phyloP scores from a whole-genome alignment of 2,113 vertebrate species.

The Cacatua alba region DNA sequence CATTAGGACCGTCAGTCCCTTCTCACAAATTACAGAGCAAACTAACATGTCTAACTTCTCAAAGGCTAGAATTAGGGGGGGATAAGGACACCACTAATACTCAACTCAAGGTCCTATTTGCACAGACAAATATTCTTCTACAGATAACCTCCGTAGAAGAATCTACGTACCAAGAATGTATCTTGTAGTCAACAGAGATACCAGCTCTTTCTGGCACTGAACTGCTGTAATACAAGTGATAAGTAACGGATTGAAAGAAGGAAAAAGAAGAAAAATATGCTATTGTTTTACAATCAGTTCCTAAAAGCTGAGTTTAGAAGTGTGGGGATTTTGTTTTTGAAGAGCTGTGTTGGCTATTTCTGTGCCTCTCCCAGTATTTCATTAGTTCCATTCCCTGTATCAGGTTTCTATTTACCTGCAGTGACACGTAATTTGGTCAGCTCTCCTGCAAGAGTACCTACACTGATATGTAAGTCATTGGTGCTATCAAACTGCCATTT shows the following conservation, averaged over 20 bases:
- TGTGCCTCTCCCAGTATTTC: neutral
- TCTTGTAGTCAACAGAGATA: neutral
- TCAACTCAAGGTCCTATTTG: neutral
- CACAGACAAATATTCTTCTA: neutral
- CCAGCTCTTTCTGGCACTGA: neutral
- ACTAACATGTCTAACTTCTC: neutral
- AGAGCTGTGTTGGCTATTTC: neutral
- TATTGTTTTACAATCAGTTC: neutral
- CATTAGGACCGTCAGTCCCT: neutral
- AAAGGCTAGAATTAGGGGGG: neutral
- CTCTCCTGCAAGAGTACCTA: neutral
- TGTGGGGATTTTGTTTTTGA: accelerated
- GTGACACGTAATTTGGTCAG: neutral
- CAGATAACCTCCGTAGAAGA: neutral
- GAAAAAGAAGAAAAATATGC: neutral
- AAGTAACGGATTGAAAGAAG: neutral
- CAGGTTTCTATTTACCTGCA: neutral
- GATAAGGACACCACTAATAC: neutral
- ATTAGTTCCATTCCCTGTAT: neutral
- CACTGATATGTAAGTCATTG: neutral
- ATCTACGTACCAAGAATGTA: neutral
- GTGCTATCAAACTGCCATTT: neutral
- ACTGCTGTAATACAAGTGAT: neutral
- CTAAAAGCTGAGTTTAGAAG: neutral
- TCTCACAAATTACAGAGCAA: neutral